Conservation (phyloP, 2,113 vertebrate genomes). For the Elaphurus davidianus region DNA sequence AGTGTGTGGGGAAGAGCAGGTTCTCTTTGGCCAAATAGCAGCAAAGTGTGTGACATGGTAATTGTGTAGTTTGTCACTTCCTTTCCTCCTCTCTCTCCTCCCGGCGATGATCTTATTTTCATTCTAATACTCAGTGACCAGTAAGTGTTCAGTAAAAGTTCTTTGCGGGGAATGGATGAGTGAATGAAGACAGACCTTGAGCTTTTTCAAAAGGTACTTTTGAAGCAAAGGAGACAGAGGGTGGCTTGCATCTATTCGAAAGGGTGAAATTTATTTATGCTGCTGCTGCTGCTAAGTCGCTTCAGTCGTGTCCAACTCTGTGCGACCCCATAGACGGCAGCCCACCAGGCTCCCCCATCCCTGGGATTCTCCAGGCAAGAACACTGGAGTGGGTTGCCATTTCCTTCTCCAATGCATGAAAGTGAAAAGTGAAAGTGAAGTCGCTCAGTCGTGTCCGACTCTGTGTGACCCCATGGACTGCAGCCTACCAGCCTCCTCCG, state of each 20-base stretch:
- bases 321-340: too few species aligned
- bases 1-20: too few species aligned
- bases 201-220: background rate
- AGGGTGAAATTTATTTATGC: background rate
- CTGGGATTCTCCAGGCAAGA: too few species aligned
- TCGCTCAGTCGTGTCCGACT: too few species aligned
- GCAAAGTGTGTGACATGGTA: background rate
- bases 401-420: too few species aligned
- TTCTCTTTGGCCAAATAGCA: background rate
- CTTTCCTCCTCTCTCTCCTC: background rate
- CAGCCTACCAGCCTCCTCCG: too few species aligned
- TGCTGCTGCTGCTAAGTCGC: too few species aligned
- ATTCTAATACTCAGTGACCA: background rate
- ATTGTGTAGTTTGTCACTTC: background rate
- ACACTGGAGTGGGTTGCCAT: too few species aligned
- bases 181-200: background rate
- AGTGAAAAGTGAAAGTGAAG: too few species aligned
- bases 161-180: background rate
- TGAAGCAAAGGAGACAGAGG: background rate
- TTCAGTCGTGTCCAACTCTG: too few species aligned
- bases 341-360: too few species aligned
- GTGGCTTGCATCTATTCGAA: background rate
- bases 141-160: background rate
- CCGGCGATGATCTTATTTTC: background rate
- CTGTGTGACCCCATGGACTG: too few species aligned